phyloP scores from a whole-genome alignment of 1,140 invertebrate genomes.

The Bacillus rossius region DNA sequence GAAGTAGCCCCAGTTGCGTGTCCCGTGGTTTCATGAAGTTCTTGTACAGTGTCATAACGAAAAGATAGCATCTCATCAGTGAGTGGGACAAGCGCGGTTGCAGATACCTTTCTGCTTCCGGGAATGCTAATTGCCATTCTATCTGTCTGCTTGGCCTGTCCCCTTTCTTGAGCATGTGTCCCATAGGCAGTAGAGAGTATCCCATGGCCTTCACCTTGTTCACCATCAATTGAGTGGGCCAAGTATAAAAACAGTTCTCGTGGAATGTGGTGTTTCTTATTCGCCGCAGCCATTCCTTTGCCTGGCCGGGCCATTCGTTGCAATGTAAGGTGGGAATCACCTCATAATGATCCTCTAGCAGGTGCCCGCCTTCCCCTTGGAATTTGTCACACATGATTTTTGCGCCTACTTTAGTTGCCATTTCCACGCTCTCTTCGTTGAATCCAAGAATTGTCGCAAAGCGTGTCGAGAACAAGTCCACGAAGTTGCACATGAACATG shows the following conservation, averaged over 20 bases:
- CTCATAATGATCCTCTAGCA: constrained; percentile 45
- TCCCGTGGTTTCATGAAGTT: constrained; percentile 56
- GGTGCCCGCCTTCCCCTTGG: constrained; percentile 35
- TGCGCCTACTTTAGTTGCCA: constrained; percentile 49
- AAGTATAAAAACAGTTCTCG: constrained; percentile 42
- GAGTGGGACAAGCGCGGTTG: constrained; percentile 60
- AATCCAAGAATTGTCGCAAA: constrained; percentile 49
- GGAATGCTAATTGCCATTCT: constrained; percentile 69
- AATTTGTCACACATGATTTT: constrained; percentile 49
- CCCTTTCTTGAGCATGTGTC: constrained; percentile 52
- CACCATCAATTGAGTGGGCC: constrained; percentile 59
- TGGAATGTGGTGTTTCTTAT: constrained; percentile 6
- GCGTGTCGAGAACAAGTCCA: constrained; percentile 49
- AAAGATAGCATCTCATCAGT: constrained; percentile 61
- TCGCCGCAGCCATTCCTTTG: neutral
- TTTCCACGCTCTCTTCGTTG: constrained; percentile 39
- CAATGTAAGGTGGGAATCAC: constrained; percentile 47
- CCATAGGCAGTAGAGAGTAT: constrained; percentile 61
- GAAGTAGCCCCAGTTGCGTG: constrained; percentile 49
- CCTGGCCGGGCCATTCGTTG: neutral
- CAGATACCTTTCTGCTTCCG: constrained; percentile 63
- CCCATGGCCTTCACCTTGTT: constrained; percentile 57
- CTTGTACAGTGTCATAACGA: constrained; percentile 57
- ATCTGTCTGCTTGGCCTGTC: constrained; percentile 51
- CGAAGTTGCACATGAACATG: constrained; percentile 56